Percentiles rank a stretch among this genome's conserved stretches.
These are phyloP conservation scores for Calephelis perditalis DNA, from an alignment of 2,888 invertebrate species.

Conservation along the genomic window DNA sequence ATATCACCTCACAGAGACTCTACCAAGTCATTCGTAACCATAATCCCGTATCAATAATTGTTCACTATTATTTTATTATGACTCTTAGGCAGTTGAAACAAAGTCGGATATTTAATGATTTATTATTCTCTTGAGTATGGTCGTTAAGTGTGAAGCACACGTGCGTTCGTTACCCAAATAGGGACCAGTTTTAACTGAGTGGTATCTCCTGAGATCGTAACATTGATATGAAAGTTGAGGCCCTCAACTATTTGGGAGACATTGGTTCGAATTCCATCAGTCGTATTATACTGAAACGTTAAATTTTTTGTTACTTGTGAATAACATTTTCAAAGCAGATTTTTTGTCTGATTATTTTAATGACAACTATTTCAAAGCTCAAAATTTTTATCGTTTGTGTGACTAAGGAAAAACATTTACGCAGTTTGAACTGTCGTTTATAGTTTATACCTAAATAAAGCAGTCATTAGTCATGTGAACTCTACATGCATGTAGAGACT, in stretches of 20 bases:
- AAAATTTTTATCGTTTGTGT: too few species aligned
- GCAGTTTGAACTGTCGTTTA: too few species aligned
- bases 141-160: constrained; percentile 61
- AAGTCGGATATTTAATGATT: constrained; percentile 36
- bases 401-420: too few species aligned
- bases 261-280: constrained; percentile 7
- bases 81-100: constrained; percentile 27
- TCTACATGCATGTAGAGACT: too few species aligned
- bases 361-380: too few species aligned
- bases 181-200: constrained; percentile 56
- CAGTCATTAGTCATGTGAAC: too few species aligned
- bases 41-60: constrained; percentile 42
- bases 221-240: constrained; percentile 40
- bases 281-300: constrained; percentile 10
- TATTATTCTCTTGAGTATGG: constrained; percentile 35
- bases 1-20: constrained; percentile 33
- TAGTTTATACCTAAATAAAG: too few species aligned
- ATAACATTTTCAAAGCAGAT: not conserved
- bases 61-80: constrained; percentile 27
- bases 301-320: constrained; percentile 11
- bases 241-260: constrained; percentile 10
- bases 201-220: constrained; percentile 59
- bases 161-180: constrained; percentile 70
- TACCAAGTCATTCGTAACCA: constrained; percentile 48
- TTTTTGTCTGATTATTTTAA: too few species aligned